phyloP scores from a whole-genome alignment of 1,140 invertebrate species.

The Drosophila nigrodunni region DNA sequence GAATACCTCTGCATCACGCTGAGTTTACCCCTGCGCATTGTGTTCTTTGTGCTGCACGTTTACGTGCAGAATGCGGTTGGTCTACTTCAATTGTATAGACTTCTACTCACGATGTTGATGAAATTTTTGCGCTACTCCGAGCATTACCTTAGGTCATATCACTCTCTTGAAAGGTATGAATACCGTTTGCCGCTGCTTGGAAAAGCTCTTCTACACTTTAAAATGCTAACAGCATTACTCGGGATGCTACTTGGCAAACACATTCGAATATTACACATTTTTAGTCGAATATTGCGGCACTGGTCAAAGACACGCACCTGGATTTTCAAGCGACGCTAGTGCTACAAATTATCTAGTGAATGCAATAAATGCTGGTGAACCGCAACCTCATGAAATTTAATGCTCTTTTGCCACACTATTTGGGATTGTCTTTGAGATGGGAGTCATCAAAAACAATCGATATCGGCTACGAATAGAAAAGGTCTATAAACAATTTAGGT shows the following conservation, averaged over 20 bases:
- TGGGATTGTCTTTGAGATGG: not conserved
- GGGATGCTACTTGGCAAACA: not conserved
- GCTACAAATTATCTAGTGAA: conserved; percentile 59
- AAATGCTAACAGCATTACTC: not conserved
- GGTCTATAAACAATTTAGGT: too few species aligned
- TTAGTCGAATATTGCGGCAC: conserved; percentile 3
- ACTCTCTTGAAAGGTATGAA: not conserved
- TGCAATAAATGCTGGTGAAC: conserved; percentile 57
- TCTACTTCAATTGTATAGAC: conserved; percentile 12
- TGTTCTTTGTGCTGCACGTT: conserved; percentile 11
- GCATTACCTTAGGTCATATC: not conserved
- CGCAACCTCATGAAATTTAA: conserved; percentile 69
- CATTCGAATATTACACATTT: not conserved
- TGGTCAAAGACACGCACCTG: conserved; percentile 33
- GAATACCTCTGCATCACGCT: conserved; percentile 6
- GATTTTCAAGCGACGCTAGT: conserved; percentile 23
- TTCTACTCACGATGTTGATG: not conserved
- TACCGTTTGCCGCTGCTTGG: not conserved
- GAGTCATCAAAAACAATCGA: too few species aligned
- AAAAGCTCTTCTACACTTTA: not conserved
- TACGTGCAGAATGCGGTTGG: conserved; percentile 29
- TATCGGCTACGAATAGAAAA: too few species aligned
- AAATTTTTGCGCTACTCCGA: not conserved
- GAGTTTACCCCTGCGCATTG: conserved; percentile 14
- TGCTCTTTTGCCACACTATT: conserved; percentile 47